phyloP scores from a whole-genome alignment of 1,140 invertebrate species.

The Anoplophora glabripennis region DNA sequence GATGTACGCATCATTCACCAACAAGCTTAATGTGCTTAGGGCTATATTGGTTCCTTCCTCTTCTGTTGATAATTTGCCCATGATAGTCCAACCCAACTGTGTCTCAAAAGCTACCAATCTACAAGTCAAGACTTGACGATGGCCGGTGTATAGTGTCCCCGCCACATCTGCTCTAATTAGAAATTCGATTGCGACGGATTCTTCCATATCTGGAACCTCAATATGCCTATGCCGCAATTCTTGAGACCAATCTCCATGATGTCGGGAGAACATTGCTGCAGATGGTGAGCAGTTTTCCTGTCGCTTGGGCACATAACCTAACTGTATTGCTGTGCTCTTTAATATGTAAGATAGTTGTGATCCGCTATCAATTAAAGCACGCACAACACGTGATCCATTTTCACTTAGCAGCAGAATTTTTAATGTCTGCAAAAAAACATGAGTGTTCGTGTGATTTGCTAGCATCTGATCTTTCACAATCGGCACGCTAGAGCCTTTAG shows the following conservation, averaged over 20 bases:
- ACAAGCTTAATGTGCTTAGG: not conserved
- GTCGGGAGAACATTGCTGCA: slow-evolving; percentile 6
- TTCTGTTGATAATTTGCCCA: slow-evolving; percentile 27
- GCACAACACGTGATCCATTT: not conserved
- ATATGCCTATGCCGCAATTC: slow-evolving; percentile 9
- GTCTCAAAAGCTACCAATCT: slow-evolving; percentile 38
- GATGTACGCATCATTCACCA: slow-evolving; percentile 22
- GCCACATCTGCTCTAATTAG: slow-evolving; percentile 41
- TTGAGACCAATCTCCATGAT: slow-evolving; percentile 12
- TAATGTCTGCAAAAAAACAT: slow-evolving; percentile 7
- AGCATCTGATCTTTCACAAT: not conserved
- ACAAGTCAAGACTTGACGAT: slow-evolving; percentile 13
- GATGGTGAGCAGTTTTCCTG: slow-evolving; percentile 9
- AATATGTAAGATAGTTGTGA: slow-evolving; percentile 13
- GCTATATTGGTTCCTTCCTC: not conserved
- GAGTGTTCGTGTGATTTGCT: not conserved
- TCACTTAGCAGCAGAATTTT: not conserved
- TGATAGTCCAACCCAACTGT: slow-evolving; percentile 38
- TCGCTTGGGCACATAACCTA: not conserved
- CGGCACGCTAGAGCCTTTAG: not conserved
- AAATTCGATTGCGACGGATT: slow-evolving; percentile 24
- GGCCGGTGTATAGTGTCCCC: slow-evolving; percentile 38
- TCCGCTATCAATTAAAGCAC: slow-evolving; percentile 15
- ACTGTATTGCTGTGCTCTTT: slow-evolving; percentile 1
- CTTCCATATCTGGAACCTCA: slow-evolving; percentile 7